A percentile compares a stretch with the other conserved stretches of the same genome.
Evolutionary conservation across 2,888 invertebrate genomes (phyloP).

Genomic region (Anorthoa munda): DNA sequence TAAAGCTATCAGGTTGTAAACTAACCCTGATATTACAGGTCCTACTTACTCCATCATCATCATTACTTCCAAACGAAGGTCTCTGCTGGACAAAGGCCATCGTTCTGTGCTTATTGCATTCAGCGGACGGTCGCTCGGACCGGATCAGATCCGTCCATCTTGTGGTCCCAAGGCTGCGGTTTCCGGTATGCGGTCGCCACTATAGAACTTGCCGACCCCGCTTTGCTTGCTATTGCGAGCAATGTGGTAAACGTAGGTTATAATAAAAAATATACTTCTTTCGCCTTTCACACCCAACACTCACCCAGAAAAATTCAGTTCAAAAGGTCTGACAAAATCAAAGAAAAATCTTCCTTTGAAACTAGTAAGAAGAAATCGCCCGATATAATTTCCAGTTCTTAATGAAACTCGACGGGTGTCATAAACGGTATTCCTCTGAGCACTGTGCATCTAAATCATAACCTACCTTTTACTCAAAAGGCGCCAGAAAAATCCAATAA

Average conservation of each 20-base stretch:
- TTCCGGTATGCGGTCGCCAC: too few relatives aligned
- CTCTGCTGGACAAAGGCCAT: too few relatives aligned
- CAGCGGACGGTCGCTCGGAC: too few relatives aligned
- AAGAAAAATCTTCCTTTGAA: slow-evolving; percentile 22
- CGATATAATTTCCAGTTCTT: slow-evolving; percentile 42
- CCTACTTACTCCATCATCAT: not conserved
- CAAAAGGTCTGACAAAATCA: slow-evolving; percentile 6
- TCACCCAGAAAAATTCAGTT: not conserved
- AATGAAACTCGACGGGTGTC: slow-evolving; percentile 47
- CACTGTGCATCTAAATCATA: slow-evolving; percentile 66
- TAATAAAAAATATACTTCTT: too few relatives aligned
- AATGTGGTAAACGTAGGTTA: too few relatives aligned
- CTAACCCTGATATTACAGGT: not conserved
- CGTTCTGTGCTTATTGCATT: too few relatives aligned
- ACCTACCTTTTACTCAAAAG: slow-evolving; percentile 70
- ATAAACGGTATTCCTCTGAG: slow-evolving; percentile 48
- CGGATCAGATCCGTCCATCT: too few relatives aligned
- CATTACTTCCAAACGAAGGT: not conserved
- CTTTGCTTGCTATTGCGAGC: too few relatives aligned
- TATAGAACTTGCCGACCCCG: too few relatives aligned
- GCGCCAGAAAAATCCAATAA: slow-evolving; percentile 74
- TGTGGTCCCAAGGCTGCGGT: too few relatives aligned
- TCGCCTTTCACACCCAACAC: too few relatives aligned
- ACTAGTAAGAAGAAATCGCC: slow-evolving; percentile 18
- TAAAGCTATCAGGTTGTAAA: not conserved